Percentiles rank a stretch among this genome's conserved stretches.
Conservation (phyloP, 2,113 vertebrate genomes). For the Mustela nigripes region DNA sequence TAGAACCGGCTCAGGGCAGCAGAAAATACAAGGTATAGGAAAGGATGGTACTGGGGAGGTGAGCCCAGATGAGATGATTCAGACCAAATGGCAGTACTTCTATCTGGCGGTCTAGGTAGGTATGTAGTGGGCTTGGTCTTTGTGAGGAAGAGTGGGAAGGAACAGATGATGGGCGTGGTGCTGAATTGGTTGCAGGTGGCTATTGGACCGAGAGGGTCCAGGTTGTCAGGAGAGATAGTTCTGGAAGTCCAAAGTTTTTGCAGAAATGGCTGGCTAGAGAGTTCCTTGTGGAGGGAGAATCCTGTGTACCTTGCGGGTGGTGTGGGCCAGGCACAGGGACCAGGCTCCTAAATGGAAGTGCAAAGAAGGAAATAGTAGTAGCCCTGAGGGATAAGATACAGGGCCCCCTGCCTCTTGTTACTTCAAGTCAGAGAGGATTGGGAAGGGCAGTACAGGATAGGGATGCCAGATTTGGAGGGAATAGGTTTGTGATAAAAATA, state of each 20-base stretch:
- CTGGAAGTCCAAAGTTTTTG: not conserved
- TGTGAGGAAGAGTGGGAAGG: not conserved
- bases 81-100: not conserved
- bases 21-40: not conserved
- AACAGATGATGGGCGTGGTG: not conserved
- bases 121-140: not conserved
- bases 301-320: not conserved
- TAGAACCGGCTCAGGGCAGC: not conserved
- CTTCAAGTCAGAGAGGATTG: not conserved
- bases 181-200: not conserved
- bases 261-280: not conserved
- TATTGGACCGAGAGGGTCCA: not conserved
- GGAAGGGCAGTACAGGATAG: not conserved
- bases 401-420: not conserved
- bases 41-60: not conserved
- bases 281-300: not conserved
- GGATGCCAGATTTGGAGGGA: not conserved
- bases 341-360: not conserved
- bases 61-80: not conserved
- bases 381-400: not conserved
- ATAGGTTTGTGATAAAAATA: not conserved
- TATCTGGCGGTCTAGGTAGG: not conserved
- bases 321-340: not conserved
- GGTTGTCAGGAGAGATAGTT: not conserved
- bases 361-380: conserved; percentile 1